These are phyloP conservation scores for Hippoglossus stenolepis DNA, from an alignment of 2,113 vertebrate species.

Conservation along the genomic window DNA sequence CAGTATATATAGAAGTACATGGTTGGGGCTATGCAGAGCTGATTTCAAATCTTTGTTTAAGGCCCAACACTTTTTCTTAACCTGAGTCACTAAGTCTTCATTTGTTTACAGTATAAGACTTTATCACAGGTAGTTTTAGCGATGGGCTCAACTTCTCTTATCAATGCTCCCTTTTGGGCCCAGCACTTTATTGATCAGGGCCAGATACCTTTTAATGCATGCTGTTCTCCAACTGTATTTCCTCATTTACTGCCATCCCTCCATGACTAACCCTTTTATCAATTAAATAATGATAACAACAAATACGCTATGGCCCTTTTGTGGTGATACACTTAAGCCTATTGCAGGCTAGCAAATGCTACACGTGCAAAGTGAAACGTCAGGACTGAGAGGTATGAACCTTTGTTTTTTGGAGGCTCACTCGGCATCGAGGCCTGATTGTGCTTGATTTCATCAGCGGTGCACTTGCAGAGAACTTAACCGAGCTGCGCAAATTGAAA, in stretches of 20 bases:
- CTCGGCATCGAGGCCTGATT: slow-evolving; percentile 1
- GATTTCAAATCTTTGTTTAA: no score
- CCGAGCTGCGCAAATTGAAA: slow-evolving; percentile 52
- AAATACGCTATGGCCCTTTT: no score
- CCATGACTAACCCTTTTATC: background rate
- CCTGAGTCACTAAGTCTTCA: no score
- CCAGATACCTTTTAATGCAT: background rate
- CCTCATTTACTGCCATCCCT: background rate
- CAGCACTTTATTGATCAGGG: background rate
- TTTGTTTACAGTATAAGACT: no score
- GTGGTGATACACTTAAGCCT: background rate
- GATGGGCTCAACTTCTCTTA: background rate
- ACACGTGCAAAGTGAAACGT: background rate
- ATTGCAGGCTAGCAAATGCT: background rate
- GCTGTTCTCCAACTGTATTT: no score
- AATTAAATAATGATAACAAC: background rate
- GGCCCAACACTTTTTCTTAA: no score
- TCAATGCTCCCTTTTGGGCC: background rate
- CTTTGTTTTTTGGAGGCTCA: slow-evolving; percentile 17
- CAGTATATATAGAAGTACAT: no score
- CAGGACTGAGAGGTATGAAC: background rate
- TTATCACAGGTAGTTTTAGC: background rate
- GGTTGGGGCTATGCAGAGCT: no score
- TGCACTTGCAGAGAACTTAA: slow-evolving; percentile 40
- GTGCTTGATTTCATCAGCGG: slow-evolving; percentile 57